Conservation (phyloP, 2,113 vertebrate genomes). For the Myodes glareolus region DNA sequence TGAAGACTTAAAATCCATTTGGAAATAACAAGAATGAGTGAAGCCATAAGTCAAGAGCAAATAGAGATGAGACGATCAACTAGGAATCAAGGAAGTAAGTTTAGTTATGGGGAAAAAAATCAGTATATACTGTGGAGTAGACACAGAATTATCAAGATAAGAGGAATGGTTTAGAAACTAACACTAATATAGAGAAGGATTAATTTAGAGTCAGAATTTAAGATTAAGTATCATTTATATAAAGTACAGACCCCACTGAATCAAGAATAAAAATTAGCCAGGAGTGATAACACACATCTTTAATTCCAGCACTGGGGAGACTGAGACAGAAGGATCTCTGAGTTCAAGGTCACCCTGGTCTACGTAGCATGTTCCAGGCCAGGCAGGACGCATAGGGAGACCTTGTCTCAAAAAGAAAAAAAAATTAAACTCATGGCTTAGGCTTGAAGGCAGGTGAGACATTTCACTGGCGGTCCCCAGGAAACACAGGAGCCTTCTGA, state of each 20-base stretch:
- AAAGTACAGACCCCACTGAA: background rate
- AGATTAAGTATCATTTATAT: background rate
- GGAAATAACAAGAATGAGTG: background rate
- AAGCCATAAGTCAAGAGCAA: background rate
- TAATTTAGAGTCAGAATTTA: constrained; percentile 38
- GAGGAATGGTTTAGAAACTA: background rate
- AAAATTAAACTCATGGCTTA: background rate
- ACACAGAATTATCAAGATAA: background rate
- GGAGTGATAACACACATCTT: background rate
- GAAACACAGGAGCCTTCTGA: background rate
- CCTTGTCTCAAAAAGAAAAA: background rate
- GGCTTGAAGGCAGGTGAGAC: background rate
- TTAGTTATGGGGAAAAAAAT: background rate
- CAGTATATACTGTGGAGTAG: background rate
- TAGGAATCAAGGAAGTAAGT: constrained; percentile 2
- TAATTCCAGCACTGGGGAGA: background rate
- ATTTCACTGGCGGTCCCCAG: background rate
- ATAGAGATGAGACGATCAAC: background rate
- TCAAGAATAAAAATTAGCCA: background rate
- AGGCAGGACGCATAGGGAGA: background rate
- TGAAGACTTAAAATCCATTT: background rate
- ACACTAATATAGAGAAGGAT: background rate
- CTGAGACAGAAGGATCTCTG: background rate
- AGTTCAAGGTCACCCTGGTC: background rate
- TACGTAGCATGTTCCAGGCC: background rate